phyloP scores from a whole-genome alignment of 2,113 vertebrate genomes.

The Addax nasomaculatus region DNA sequence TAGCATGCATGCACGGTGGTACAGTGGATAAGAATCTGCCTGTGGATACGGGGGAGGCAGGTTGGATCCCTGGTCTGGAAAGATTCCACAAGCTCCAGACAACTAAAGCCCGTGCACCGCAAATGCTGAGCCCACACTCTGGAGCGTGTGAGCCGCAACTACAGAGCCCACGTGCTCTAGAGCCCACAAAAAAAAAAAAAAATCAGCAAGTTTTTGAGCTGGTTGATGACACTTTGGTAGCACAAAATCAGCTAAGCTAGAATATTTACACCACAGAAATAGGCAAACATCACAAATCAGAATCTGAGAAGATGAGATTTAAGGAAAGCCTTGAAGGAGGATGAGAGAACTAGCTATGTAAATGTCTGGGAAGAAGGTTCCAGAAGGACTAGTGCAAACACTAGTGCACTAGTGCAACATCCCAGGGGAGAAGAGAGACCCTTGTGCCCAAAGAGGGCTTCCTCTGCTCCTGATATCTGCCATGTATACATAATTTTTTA shows the following conservation, averaged over 20 bases:
- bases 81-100: neutral
- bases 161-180: fast-evolving
- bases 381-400: neutral
- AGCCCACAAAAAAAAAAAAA: neutral
- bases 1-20: neutral
- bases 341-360: neutral
- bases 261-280: neutral
- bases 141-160: fast-evolving
- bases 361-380: neutral
- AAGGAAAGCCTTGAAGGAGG: neutral
- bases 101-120: fast-evolving
- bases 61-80: neutral
- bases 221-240: neutral
- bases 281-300: neutral
- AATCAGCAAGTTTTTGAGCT: neutral
- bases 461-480: neutral
- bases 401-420: no score
- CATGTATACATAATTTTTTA: neutral
- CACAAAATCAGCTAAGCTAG: neutral
- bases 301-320: neutral
- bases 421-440: neutral
- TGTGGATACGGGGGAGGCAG: neutral
- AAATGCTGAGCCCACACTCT: neutral
- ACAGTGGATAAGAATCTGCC: neutral
- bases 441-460: neutral